Evolutionary conservation across 2,888 invertebrate species (phyloP), one percentile per base, ranked within the genome.

Genomic region (Drosophila anomalata): DNA sequence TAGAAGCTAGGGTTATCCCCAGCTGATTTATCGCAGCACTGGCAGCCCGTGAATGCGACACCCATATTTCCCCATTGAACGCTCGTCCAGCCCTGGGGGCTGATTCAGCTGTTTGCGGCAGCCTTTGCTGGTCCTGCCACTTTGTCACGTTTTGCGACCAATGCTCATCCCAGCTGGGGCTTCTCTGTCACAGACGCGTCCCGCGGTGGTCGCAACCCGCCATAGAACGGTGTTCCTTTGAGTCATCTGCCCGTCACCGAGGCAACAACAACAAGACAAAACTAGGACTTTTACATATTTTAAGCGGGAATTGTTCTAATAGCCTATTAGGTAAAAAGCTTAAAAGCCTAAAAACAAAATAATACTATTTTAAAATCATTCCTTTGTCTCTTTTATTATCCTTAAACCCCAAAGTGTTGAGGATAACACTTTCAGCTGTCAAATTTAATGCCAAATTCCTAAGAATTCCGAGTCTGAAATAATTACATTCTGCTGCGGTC

Each of bases 161-260:
- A 58, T 58, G 41, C 50, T 96, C 96, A 88, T 93, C 94, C n/a
- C 95, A 95, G 89, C 93, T 96, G 52, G 93, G 94, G 79, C 96
- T 95, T 0, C 96, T 96, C 89, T 94, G 96, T 12, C 9, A 96
- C 89, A 94, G 96, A 12, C 9, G 11, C 20, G 11, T 96, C 96
- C 0, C 96, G 96, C 90, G 96, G 96, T 11, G 96, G 96, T 26
- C 20, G 26, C 24, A 14, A 39, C 12, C 17, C 36, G 33, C 22
- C 22, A 44, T 65, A 65, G 39, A 39, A 39, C 92, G 96, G 0
- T 92, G 52, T 24, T 63, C 52, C 52, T 63, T 47, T 96, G 51
- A 95, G 95, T 86, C 94, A 90, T 95, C 95, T 0, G 95, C 96
- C 39, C 96, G 94, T 91, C 96, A 96, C 36, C 36, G 29, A 12